Evolutionary conservation across 2,888 invertebrate genomes (phyloP).

Genomic region (Mayetiola destructor): DNA sequence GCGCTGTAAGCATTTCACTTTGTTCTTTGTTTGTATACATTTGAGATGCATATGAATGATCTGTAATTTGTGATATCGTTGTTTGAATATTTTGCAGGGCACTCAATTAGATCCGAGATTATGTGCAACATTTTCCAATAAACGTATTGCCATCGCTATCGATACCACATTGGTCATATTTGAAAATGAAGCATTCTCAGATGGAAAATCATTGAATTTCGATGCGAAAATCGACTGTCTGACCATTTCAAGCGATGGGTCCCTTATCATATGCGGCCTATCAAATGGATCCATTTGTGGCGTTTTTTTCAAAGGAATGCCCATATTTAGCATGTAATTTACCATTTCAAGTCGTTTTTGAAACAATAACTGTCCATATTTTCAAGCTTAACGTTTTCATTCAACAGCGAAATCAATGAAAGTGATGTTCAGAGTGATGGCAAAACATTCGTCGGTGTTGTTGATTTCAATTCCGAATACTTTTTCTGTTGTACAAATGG

Average conservation of each 20-base stretch:
- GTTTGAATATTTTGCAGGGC: too few relatives aligned
- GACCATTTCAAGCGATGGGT: slow-evolving; percentile 25
- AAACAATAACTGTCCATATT: background rate
- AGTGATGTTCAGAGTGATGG: background rate
- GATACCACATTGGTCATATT: background rate
- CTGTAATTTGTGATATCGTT: too few relatives aligned
- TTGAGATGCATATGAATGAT: too few relatives aligned
- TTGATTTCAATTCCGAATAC: background rate
- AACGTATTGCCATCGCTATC: slow-evolving; percentile 2
- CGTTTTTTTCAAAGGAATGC: slow-evolving; percentile 29
- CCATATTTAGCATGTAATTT: slow-evolving; percentile 26
- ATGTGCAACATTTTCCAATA: background rate
- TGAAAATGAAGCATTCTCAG: too few relatives aligned
- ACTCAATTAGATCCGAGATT: background rate
- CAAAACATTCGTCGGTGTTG: slow-evolving; percentile 1
- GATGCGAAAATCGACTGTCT: background rate
- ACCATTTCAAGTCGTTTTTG: background rate
- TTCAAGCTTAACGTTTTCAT: too few relatives aligned
- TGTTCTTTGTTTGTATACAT: too few relatives aligned
- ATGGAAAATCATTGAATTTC: slow-evolving; percentile 1
- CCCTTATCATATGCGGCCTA: slow-evolving; percentile 30
- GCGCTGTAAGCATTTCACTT: background rate
- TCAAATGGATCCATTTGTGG: slow-evolving; percentile 32
- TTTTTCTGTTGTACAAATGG: slow-evolving; percentile 9
- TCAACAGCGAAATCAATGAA: background rate